Conservation (phyloP, 2,113 vertebrate species). For the Aramus guarauna region DNA sequence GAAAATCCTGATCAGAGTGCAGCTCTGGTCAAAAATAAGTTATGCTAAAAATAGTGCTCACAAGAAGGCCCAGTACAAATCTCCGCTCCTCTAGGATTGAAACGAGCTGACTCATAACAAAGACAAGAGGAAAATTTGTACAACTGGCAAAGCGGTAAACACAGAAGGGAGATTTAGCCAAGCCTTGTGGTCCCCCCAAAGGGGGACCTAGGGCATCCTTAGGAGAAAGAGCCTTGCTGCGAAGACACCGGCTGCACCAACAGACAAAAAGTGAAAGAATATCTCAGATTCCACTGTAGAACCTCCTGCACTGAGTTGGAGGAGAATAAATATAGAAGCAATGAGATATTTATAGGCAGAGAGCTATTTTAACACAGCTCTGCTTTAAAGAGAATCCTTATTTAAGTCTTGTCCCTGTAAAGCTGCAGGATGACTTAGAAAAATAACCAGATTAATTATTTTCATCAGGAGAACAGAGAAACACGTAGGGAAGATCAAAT, state of each 20-base stretch:
- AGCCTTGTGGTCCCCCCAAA: background rate
- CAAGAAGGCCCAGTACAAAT: background rate
- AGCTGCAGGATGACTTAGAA: conserved; percentile 43
- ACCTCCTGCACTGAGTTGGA: background rate
- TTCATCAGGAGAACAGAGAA: conserved; percentile 19
- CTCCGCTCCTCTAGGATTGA: background rate
- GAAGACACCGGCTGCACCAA: background rate
- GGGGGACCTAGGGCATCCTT: background rate
- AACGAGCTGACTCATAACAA: conserved; percentile 4
- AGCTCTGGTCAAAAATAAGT: conserved; percentile 13
- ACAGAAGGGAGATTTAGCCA: background rate
- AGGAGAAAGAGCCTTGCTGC: background rate
- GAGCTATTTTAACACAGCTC: conserved; percentile 34
- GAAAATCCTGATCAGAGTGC: conserved; percentile 42
- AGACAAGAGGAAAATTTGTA: conserved; percentile 2
- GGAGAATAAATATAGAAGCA: conserved; percentile 39
- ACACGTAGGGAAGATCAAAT: conserved; percentile 15
- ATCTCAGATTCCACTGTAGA: background rate
- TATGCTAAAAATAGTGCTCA: conserved; percentile 28
- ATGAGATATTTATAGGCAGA: conserved; percentile 53
- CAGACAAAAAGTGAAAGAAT: background rate
- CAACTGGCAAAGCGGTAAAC: background rate
- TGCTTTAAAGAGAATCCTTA: conserved; percentile 49
- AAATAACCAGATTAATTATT: conserved; percentile 63
- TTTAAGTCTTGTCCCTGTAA: conserved; percentile 45